A percentile compares a stretch with the other conserved stretches of the same genome.
phyloP scores from a whole-genome alignment of 2,888 invertebrate species.

The Lymantria monacha region DNA sequence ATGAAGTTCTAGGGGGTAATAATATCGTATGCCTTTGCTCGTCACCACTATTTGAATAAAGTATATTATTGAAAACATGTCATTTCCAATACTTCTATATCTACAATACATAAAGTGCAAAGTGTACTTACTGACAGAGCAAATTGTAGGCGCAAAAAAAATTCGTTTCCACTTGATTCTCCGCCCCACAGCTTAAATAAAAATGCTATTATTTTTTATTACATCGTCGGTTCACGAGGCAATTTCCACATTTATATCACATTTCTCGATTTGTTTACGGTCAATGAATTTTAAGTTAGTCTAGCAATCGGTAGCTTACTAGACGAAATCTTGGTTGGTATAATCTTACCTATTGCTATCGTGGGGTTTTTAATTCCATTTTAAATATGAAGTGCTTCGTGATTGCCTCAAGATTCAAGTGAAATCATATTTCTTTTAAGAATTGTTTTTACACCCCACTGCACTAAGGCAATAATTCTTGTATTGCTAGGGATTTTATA shows the following conservation, averaged over 20 bases:
- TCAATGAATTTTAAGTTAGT: not conserved
- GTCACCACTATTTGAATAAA: too few relatives aligned
- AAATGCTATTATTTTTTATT: slow-evolving; percentile 40
- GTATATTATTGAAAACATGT: not conserved
- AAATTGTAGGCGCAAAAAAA: slow-evolving; percentile 47
- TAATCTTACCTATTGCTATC: too few relatives aligned
- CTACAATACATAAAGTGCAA: slow-evolving; percentile 38
- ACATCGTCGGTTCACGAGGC: slow-evolving; percentile 19
- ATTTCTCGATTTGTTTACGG: slow-evolving; percentile 26
- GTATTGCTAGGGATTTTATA: too few relatives aligned
- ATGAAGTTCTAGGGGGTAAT: too few relatives aligned
- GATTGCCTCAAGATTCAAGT: too few relatives aligned
- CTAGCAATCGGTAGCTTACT: not conserved
- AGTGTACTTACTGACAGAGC: slow-evolving; percentile 33
- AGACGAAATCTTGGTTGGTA: too few relatives aligned
- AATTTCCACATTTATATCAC: slow-evolving; percentile 26
- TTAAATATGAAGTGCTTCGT: too few relatives aligned
- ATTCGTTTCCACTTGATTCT: slow-evolving; percentile 33
- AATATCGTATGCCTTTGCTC: too few relatives aligned
- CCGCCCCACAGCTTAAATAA: slow-evolving; percentile 33
- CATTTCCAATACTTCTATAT: slow-evolving; percentile 30
- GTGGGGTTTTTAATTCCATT: too few relatives aligned
- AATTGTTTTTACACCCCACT: too few relatives aligned
- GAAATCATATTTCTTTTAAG: too few relatives aligned
- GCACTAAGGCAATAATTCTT: too few relatives aligned